Evolutionary conservation across 2,888 invertebrate species (phyloP).

Genomic region (Ichneumoninae sp.): DNA sequence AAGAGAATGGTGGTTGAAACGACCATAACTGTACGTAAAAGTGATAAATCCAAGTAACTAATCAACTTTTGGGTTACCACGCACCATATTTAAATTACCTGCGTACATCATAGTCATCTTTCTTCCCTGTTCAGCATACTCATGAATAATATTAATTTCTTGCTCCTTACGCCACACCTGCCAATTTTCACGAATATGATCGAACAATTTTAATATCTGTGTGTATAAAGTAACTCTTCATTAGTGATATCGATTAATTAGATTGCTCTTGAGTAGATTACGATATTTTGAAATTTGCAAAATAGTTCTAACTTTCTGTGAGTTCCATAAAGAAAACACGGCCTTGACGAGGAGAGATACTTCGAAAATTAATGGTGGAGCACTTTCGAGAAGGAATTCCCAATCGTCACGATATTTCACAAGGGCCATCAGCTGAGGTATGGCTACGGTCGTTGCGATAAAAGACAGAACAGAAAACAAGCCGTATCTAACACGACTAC

Average conservation of each 20-base stretch:
- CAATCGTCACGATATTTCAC: constrained; percentile 27
- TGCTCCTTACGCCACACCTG: constrained; percentile 30
- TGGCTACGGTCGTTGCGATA: background rate
- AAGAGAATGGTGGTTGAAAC: constrained; percentile 9
- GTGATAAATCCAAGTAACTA: too few species aligned
- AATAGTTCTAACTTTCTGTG: constrained; percentile 2
- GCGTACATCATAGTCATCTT: constrained; percentile 18
- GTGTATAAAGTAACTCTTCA: background rate
- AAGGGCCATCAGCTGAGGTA: constrained; percentile 22
- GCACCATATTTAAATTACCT: background rate
- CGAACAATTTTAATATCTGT: constrained; percentile 30
- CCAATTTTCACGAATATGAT: constrained; percentile 38
- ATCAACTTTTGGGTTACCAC: background rate
- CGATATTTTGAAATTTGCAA: background rate
- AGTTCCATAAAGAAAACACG: background rate
- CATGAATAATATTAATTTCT: constrained; percentile 45
- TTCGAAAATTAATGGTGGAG: background rate
- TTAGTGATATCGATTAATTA: background rate
- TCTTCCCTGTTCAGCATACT: constrained; percentile 39
- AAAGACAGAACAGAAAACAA: background rate
- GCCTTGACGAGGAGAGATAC: background rate
- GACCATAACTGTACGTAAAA: too few species aligned
- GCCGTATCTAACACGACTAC: background rate
- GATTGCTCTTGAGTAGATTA: too few species aligned
- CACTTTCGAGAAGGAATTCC: constrained; percentile 26